Percentiles rank a stretch among this genome's conserved stretches.
These are phyloP conservation scores for Drosophila mettleri DNA, from an alignment of 2,888 invertebrate genomes.

Conservation along the genomic window DNA sequence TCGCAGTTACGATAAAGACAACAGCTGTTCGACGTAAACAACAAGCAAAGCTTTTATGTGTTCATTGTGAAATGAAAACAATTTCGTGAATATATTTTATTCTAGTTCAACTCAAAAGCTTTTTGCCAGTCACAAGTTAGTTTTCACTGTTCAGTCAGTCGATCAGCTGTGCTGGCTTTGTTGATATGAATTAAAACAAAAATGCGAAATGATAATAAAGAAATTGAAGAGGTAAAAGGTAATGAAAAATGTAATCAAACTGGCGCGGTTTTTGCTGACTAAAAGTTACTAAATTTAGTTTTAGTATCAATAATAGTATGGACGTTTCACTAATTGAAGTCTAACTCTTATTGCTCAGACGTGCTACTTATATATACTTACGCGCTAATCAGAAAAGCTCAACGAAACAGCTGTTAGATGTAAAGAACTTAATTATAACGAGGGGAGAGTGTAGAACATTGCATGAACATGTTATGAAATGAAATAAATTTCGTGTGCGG, in stretches of 20 bases:
- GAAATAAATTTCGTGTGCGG: neutral
- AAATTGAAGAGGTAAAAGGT: conserved; percentile 5
- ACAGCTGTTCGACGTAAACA: neutral
- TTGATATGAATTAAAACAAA: neutral
- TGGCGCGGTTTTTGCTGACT: neutral
- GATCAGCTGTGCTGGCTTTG: conserved; percentile 5
- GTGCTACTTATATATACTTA: too few species aligned
- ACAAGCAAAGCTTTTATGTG: conserved; percentile 1
- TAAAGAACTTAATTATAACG: neutral
- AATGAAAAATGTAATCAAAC: neutral
- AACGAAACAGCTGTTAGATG: neutral
- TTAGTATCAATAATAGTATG: too few species aligned
- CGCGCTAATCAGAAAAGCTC: neutral
- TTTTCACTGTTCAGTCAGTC: neutral
- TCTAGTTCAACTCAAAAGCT: neutral
- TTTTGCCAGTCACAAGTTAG: conserved; percentile 12
- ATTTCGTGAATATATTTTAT: neutral
- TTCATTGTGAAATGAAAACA: conserved; percentile 13
- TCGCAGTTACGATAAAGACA: neutral
- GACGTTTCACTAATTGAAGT: too few species aligned
- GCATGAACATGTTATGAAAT: too few species aligned
- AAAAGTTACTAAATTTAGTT: too few species aligned
- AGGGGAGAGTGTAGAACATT: too few species aligned
- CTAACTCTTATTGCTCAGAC: too few species aligned
- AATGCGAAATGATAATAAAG: conserved; percentile 14